Evolutionary conservation across 2,888 invertebrate species (phyloP).

Genomic region (Nipponacmea schrenckii): DNA sequence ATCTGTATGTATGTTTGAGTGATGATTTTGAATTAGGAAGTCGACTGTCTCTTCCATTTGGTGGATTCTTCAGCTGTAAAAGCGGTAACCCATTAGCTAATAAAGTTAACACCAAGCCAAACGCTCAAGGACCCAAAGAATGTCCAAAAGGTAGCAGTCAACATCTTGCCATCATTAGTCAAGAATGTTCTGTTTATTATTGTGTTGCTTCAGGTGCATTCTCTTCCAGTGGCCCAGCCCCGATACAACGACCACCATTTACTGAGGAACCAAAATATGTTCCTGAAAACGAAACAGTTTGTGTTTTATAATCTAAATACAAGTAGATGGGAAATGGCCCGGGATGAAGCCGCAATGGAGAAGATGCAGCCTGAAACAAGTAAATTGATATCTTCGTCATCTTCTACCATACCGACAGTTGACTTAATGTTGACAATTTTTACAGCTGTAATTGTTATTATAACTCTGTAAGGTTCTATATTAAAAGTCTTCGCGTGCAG

Average conservation of each 20-base stretch:
- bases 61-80: slow-evolving; percentile 13
- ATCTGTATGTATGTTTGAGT: slow-evolving; percentile 17
- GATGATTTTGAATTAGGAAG: slow-evolving; percentile 9
- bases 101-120: background rate
- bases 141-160: slow-evolving; percentile 42
- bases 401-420: slow-evolving; percentile 31
- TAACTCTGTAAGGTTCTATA: no score
- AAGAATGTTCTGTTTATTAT: slow-evolving; percentile 51
- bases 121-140: background rate
- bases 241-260: slow-evolving; percentile 50
- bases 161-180: slow-evolving; percentile 47
- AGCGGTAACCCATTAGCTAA: slow-evolving; percentile 16
- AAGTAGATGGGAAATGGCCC: background rate
- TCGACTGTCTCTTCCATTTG: slow-evolving; percentile 8
- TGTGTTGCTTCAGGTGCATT: slow-evolving; percentile 48
- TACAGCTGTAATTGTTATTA: no score
- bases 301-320: background rate
- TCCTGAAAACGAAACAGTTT: background rate
- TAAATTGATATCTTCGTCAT: slow-evolving; percentile 33
- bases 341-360: no score
- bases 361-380: no score
- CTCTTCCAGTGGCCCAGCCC: slow-evolving; percentile 40
- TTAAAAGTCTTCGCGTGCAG: no score
- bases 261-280: slow-evolving; percentile 4
- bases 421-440: no score